These are phyloP conservation scores for Hippolais icterina DNA, from an alignment of 2,113 vertebrate species.

Conservation along the genomic window DNA sequence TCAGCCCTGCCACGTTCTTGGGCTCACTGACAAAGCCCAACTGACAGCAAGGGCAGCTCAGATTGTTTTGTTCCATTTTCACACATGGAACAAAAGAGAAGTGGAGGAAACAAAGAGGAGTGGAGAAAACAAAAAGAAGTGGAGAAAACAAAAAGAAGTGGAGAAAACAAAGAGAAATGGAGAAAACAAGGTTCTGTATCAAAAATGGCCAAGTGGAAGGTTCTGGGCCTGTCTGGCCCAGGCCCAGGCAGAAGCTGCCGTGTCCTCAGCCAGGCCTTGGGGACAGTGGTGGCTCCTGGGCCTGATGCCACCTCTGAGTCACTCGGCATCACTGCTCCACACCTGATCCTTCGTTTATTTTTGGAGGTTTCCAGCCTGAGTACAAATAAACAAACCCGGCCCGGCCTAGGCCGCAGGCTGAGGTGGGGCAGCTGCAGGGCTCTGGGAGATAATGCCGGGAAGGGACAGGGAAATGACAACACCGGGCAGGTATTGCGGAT, in stretches of 20 bases:
- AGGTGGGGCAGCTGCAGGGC: slow-evolving; percentile 26
- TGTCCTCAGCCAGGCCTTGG: not conserved
- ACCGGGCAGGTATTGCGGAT: not conserved
- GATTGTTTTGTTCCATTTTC: not conserved
- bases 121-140: too few relatives aligned
- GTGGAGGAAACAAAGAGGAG: too few relatives aligned
- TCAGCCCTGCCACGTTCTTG: not conserved
- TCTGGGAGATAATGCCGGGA: not conserved
- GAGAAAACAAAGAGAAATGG: not conserved
- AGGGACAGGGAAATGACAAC: not conserved
- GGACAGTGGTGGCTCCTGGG: not conserved
- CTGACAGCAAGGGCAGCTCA: not conserved
- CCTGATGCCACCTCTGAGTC: slow-evolving; percentile 45
- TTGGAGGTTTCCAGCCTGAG: slow-evolving; percentile 32
- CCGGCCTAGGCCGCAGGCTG: slow-evolving; percentile 5
- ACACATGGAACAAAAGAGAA: not conserved
- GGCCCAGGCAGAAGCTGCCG: not conserved
- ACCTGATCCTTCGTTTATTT: slow-evolving; percentile 54
- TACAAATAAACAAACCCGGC: slow-evolving; percentile 58
- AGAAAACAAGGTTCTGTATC: not conserved
- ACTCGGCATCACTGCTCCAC: not conserved
- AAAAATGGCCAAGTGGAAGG: not conserved
- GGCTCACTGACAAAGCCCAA: not conserved
- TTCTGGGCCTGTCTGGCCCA: not conserved
- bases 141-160: not conserved